phyloP scores from a whole-genome alignment of 2,888 invertebrate species.

The Teleogryllus oceanicus region DNA sequence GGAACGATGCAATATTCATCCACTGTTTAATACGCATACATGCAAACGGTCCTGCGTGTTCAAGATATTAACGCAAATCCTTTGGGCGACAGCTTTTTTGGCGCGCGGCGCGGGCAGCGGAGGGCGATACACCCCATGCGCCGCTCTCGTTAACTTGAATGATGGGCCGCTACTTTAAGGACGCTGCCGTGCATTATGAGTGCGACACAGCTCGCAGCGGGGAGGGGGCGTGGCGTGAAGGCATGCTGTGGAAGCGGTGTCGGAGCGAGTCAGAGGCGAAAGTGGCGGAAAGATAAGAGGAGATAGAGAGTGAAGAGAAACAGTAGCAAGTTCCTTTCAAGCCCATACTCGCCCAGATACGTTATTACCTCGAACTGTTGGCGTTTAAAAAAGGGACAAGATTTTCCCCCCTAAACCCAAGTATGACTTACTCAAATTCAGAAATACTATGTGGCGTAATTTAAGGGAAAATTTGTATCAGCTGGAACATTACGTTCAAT shows the following conservation, averaged over 20 bases:
- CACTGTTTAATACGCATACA: not conserved
- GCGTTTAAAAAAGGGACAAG: no score
- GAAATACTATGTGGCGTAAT: no score
- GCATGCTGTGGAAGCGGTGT: not conserved
- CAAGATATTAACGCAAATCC: constrained; percentile 18
- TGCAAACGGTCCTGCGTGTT: not conserved
- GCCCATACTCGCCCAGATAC: no score
- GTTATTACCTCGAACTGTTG: no score
- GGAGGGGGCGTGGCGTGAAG: not conserved
- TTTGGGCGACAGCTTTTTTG: constrained; percentile 5
- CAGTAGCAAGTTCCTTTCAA: no score
- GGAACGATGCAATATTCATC: constrained; percentile 10
- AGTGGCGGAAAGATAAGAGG: not conserved
- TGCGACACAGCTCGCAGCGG: not conserved
- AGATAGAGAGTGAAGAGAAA: not conserved
- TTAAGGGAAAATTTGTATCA: no score
- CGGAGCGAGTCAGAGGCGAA: not conserved
- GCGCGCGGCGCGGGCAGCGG: not conserved
- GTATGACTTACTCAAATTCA: no score
- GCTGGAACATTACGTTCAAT: no score
- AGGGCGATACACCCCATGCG: not conserved
- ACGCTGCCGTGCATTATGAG: not conserved
- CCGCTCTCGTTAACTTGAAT: constrained; percentile 10
- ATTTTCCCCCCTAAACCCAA: no score
- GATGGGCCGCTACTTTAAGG: not conserved